These are phyloP conservation scores for Pollenia griseotomentosa DNA, from an alignment of 2,888 invertebrate species.

Conservation along the genomic window DNA sequence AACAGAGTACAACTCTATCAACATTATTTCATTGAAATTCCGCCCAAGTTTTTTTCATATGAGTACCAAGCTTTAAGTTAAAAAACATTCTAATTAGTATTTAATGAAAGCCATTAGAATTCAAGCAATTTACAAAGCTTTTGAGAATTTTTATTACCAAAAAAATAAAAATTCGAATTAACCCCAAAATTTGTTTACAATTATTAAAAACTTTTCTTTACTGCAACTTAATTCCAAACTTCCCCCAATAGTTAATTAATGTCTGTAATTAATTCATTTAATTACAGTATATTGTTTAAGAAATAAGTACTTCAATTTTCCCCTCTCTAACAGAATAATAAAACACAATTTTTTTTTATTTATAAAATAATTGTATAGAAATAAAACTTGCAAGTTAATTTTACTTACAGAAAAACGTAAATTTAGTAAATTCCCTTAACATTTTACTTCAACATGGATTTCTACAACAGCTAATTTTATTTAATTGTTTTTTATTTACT, in stretches of 20 bases:
- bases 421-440: conserved; percentile 4
- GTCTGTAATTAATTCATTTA: conserved; percentile 15
- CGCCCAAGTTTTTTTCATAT: no score
- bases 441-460: not conserved
- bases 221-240: not conserved
- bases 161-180: no score
- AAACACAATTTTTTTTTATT: no score
- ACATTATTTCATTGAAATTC: no score
- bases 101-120: no score
- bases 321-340: not conserved
- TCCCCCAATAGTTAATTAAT: not conserved
- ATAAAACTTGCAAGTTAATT: not conserved
- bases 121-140: no score
- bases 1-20: no score
- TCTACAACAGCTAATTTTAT: not conserved
- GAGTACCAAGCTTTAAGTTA: no score
- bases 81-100: no score
- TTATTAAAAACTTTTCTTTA: no score
- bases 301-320: not conserved
- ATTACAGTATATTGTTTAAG: not conserved
- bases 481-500: conserved; percentile 28
- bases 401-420: not conserved
- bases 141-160: no score
- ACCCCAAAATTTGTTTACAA: no score
- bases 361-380: not conserved